Evolutionary conservation across 2,797 vertebrate species (phyloP), one percentile per base, ranked within the genome.

Genomic region (Arctocebus calabarensis): DNA sequence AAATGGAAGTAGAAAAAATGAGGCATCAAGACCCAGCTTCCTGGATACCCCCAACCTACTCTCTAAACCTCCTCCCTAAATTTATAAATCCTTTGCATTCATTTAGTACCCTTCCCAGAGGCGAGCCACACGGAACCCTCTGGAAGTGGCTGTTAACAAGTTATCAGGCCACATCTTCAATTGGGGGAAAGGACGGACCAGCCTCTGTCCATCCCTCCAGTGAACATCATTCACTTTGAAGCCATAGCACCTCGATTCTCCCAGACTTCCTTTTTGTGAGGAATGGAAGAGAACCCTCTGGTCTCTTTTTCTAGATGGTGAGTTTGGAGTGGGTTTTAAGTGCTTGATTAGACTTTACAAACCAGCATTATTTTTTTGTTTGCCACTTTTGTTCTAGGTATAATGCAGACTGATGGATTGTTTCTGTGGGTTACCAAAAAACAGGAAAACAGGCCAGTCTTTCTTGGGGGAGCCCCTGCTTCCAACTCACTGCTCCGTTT

Each of bases 351-450:
- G 43, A 55, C 40, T 74, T 85, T 37, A 84, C 66, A 79, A 82
- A 71, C 45, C 83, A 61, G 90, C 17, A 2, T 17, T 52, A 16
- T 14, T 52, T 48, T 84, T 86, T 78, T 45, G 29, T 5, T 29
- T 68, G 74, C 64, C 66, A 82, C 66, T 81, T 91, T 94, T 87
- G 57, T 88, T 90, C 27, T 82, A 34, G 85, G 64, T 27, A 32
- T 32, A 84, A 17, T 71, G 77, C 86, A 40, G 86, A 55, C 10
- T 55, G 74, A 88, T 45, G 77, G 81, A 55, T 84, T 71, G 40
- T 61, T 59, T 43, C 70, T 93, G 86, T 89, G 87, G 88, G 93
- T 97, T 97, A 94, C 90, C 84, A 92, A 96, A 96, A 84, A 96
- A 70, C 95, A 78, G 74, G 75, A 88, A 81, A 81, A 94, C 77